Conservation (phyloP, 2,797 vertebrate genomes). For the Megaceryle alcyon region DNA sequence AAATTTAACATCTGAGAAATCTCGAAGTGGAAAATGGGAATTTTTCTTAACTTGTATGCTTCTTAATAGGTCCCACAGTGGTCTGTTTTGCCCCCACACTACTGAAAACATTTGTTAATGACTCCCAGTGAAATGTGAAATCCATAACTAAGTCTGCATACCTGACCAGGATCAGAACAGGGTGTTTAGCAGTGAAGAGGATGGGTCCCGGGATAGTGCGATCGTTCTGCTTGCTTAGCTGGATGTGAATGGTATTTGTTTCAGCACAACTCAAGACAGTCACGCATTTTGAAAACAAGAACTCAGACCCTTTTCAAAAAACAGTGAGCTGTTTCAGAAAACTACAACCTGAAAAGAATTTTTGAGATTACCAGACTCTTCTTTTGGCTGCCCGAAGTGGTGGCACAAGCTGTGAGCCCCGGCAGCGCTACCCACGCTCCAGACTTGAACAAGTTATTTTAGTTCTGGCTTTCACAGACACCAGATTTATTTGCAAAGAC, state of each 20-base stretch:
- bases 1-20: neutral
- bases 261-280: neutral
- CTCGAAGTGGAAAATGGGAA: neutral
- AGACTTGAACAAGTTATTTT: constrained; percentile 45
- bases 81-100: neutral
- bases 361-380: constrained; percentile 50
- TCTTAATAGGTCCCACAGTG: neutral
- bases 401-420: neutral
- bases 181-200: neutral
- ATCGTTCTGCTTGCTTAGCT: neutral
- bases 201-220: neutral
- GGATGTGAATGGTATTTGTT: neutral
- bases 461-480: neutral
- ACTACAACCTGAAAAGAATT: constrained; percentile 32
- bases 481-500: constrained; percentile 43
- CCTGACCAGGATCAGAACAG: neutral
- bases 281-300: neutral
- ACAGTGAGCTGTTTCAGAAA: neutral
- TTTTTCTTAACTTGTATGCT: neutral
- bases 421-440: constrained; percentile 6
- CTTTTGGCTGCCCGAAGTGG: constrained; percentile 22
- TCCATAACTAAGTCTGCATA: neutral
- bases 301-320: neutral
- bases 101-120: neutral
- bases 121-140: neutral